phyloP scores from a whole-genome alignment of 2,113 vertebrate genomes.

The Labeo rohita region DNA sequence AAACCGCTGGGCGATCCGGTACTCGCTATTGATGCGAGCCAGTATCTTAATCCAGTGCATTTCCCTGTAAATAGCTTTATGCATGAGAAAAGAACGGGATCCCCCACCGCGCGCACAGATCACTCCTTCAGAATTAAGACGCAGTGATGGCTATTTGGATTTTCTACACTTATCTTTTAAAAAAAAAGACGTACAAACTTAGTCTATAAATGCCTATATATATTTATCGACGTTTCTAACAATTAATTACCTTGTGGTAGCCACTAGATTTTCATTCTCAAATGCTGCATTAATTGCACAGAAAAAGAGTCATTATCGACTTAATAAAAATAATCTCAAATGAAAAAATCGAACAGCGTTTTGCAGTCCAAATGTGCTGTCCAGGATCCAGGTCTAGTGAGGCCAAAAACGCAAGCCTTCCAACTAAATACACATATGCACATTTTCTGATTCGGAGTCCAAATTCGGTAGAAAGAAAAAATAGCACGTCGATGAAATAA shows the following conservation, averaged over 20 bases:
- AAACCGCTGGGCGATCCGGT: slow-evolving; percentile 65
- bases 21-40: slow-evolving; percentile 69
- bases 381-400: background rate
- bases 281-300: background rate
- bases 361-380: slow-evolving; percentile 17
- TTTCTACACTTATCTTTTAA: background rate
- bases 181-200: background rate
- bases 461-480: background rate
- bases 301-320: background rate
- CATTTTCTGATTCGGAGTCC: background rate
- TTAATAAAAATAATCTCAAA: slow-evolving; percentile 3
- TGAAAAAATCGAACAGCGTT: background rate
- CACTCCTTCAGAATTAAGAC: slow-evolving; percentile 33
- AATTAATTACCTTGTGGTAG: background rate
- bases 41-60: slow-evolving; percentile 78
- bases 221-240: background rate
- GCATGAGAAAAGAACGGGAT: slow-evolving; percentile 75
- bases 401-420: background rate
- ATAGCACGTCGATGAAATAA: background rate
- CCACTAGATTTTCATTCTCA: background rate
- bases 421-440: background rate
- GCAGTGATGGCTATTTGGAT: slow-evolving; percentile 11
- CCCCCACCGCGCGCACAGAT: slow-evolving; percentile 38
- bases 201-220: background rate
- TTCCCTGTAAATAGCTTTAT: slow-evolving; percentile 79